These are phyloP conservation scores for Dreissena polymorpha DNA, from an alignment of 1,140 invertebrate genomes.

Conservation along the genomic window DNA sequence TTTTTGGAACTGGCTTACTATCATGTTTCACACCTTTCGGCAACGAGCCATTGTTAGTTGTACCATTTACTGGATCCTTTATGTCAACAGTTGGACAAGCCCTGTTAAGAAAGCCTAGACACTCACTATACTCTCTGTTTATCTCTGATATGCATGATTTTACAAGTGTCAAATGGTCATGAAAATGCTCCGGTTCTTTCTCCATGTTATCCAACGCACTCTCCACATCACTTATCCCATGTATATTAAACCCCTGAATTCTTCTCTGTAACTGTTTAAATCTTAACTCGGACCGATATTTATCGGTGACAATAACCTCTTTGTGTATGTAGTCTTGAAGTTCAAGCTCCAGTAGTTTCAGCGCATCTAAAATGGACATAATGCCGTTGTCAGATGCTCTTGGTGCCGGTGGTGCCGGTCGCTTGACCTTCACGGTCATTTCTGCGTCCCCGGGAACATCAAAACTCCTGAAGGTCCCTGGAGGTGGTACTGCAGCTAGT, in stretches of 20 bases:
- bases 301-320: slow-evolving; percentile 39
- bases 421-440: slow-evolving; percentile 3
- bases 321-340: slow-evolving; percentile 48
- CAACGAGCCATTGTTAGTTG: not conserved
- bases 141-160: slow-evolving; percentile 36
- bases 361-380: slow-evolving; percentile 46
- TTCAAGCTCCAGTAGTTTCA: slow-evolving; percentile 47
- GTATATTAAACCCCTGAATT: slow-evolving; percentile 43
- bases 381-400: slow-evolving; percentile 44
- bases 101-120: slow-evolving; percentile 37
- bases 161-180: slow-evolving; percentile 24
- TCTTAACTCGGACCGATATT: slow-evolving; percentile 43
- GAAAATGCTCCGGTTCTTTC: slow-evolving; percentile 30
- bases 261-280: slow-evolving; percentile 45
- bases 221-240: slow-evolving; percentile 45
- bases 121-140: slow-evolving; percentile 44
- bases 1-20: not conserved
- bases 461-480: not conserved
- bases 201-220: slow-evolving; percentile 30
- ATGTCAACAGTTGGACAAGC: not conserved
- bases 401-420: slow-evolving; percentile 30
- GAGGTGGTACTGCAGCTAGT: not conserved
- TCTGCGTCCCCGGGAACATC: not conserved
- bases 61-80: not conserved
- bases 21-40: not conserved